Evolutionary conservation across 2,888 invertebrate species (phyloP), one percentile per base, ranked within the genome.

Genomic region (Callyntrura guangdongensis): DNA sequence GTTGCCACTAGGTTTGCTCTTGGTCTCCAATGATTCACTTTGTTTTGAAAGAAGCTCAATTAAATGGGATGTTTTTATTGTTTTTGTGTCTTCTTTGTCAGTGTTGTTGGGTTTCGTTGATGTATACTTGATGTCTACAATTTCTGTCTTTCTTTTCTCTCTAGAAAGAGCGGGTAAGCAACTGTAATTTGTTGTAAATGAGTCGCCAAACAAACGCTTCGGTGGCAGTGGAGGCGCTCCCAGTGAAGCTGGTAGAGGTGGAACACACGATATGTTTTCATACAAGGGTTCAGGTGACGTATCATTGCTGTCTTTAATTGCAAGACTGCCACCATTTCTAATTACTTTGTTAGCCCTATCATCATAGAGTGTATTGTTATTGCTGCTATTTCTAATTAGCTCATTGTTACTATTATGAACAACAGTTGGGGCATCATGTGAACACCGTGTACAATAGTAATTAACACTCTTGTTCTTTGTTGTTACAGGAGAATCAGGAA

Each of bases 181-280:
- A 53, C 90, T 90, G 59, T 90, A 90, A 82, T 90, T 90, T 86
- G 90, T 90, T 72, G 90, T 90, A 36, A 86, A 86, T n/a, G 90
- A 82, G 49, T 90, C 90, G 47, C 90, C 90, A 86, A 90, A 90
- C 20, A 90, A 77, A 49, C 90, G 90, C 27, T 90, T 90, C 20
- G 90, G 90, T 72, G 90, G 90, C 8, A 90, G 64, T 20, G 90
- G 90, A 67, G 90, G 90, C n/a, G 90, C 86, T 72, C 90, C 90
- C 12, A 90, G 64, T 11, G 90, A 86, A 25, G 86, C 61, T 53
- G 90, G 90, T 61, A 86, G 90, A 47, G 86, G 90, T 9, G 90
- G 86, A 64, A 25, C 82, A n/a, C 25, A 45, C 3, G 86, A 90
- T 25, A 90, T 81, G 59, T 90, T 90, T 82, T 90, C 77, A 45